These are phyloP conservation scores for Eupelmus urozonus DNA, from an alignment of 2,888 invertebrate genomes.

Conservation along the genomic window DNA sequence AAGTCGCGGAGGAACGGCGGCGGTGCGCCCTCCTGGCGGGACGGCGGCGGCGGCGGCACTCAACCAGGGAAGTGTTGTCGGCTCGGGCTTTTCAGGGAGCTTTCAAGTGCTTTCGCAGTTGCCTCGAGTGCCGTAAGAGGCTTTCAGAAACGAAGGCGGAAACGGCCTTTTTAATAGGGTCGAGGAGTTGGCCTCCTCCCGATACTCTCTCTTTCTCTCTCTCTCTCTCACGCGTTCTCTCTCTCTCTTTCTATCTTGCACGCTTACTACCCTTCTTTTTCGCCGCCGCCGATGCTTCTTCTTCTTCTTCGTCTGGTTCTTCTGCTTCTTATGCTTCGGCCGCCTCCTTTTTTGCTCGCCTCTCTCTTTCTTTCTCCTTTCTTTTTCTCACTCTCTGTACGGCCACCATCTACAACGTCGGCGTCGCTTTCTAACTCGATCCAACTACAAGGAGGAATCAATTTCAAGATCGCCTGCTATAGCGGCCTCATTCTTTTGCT, in stretches of 20 bases:
- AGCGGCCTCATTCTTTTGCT: conserved; percentile 25
- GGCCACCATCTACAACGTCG: not conserved
- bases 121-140: conserved; percentile 77
- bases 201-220: conserved; percentile 37
- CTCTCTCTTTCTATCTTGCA: conserved; percentile 16
- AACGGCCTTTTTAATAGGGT: conserved; percentile 78
- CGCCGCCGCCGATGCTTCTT: conserved; percentile 29
- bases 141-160: conserved; percentile 77
- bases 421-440: conserved; percentile 58
- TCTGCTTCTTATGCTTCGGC: conserved; percentile 19
- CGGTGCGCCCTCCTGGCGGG: conserved; percentile 69
- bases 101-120: conserved; percentile 78
- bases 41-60: conserved; percentile 76
- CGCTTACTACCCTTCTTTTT: conserved; percentile 4
- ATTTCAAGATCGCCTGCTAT: conserved; percentile 52
- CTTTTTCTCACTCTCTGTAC: conserved; percentile 25
- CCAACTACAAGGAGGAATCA: conserved; percentile 59
- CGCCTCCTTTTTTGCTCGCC: not conserved
- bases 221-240: not conserved
- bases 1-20: conserved; percentile 67
- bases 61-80: conserved; percentile 76
- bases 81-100: conserved; percentile 77
- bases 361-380: conserved; percentile 24
- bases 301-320: conserved; percentile 11
- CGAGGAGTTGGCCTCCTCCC: conserved; percentile 69